Evolutionary conservation across 1,140 invertebrate species (phyloP).

Genomic region (Aphelenchoides fujianensis): DNA sequence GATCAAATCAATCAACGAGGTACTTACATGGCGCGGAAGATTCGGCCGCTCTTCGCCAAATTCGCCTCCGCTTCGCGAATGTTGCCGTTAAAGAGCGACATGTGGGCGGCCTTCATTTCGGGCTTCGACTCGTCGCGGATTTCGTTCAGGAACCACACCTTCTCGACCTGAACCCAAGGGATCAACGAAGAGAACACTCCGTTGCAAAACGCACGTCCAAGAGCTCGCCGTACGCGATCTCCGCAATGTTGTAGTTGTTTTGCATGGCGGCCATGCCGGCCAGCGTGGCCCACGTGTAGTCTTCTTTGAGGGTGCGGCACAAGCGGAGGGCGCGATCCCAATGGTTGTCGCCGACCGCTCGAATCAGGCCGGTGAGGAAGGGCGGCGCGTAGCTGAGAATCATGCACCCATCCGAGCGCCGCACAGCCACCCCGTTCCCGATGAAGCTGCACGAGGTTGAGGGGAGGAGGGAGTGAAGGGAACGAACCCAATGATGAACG

Average conservation of each 20-base stretch:
- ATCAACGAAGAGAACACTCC: too few relatives aligned
- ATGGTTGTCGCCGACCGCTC: conserved; percentile 68
- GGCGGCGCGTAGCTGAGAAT: conserved; percentile 70
- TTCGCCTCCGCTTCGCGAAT: conserved; percentile 77
- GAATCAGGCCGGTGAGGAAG: conserved; percentile 70
- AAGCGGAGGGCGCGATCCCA: conserved; percentile 76
- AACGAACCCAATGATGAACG: conserved; percentile 53
- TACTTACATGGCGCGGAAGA: conserved; percentile 76
- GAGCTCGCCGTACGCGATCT: conserved; percentile 88
- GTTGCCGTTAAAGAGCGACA: conserved; percentile 76
- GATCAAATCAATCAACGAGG: too few relatives aligned
- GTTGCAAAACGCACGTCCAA: conserved; percentile 68
- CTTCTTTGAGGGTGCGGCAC: conserved; percentile 76
- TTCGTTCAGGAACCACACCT: conserved; percentile 82
- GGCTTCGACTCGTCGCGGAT: conserved; percentile 71
- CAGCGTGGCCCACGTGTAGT: conserved; percentile 81
- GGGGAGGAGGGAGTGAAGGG: too few relatives aligned
- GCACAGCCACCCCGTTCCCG: conserved; percentile 74
- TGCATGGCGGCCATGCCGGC: conserved; percentile 79
- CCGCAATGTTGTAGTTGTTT: conserved; percentile 77
- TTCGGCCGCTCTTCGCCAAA: conserved; percentile 74
- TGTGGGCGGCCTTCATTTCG: conserved; percentile 74
- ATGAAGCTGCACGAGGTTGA: conserved; percentile 69
- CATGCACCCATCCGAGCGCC: conserved; percentile 72
- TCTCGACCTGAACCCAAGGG: conserved; percentile 77